Conservation (phyloP, 1,140 invertebrate species). For the Drosophila littoralis region DNA sequence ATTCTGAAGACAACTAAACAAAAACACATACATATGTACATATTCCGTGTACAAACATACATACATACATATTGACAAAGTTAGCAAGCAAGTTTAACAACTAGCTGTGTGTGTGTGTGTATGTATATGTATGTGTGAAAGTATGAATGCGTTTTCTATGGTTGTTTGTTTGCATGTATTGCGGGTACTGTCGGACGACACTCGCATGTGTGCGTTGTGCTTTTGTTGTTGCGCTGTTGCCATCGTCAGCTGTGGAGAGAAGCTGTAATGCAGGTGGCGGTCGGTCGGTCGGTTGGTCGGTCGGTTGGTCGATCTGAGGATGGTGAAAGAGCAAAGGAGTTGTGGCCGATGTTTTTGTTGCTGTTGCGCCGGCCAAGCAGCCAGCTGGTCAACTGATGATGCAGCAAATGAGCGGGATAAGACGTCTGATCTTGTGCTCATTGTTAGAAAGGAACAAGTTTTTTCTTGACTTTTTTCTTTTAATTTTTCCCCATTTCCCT, state of each 20-base stretch:
- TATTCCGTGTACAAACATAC: background rate
- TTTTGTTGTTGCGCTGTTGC: slow-evolving; percentile 22
- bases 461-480: slow-evolving; percentile 28
- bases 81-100: slow-evolving; percentile 47
- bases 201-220: slow-evolving; percentile 16
- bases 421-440: slow-evolving; percentile 48
- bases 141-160: slow-evolving; percentile 46
- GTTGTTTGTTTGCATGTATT: slow-evolving; percentile 27
- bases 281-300: background rate
- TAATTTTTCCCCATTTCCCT: slow-evolving; percentile 41
- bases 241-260: slow-evolving; percentile 32
- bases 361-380: slow-evolving; percentile 1
- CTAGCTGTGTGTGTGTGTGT: slow-evolving; percentile 23
- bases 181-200: slow-evolving; percentile 19
- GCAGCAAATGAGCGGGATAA: slow-evolving; percentile 43
- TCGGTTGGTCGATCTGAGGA: background rate
- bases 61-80: slow-evolving; percentile 11
- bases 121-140: slow-evolving; percentile 20
- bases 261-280: slow-evolving; percentile 35
- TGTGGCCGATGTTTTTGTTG: slow-evolving; percentile 1
- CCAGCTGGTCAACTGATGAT: slow-evolving; percentile 49
- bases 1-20: slow-evolving; percentile 16
- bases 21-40: background rate
- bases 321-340: slow-evolving; percentile 1
- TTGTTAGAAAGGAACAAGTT: slow-evolving; percentile 61